Base-by-base conservation (phyloP, 1,140 invertebrate species). In the Eupristina koningsbergeri region DNA sequence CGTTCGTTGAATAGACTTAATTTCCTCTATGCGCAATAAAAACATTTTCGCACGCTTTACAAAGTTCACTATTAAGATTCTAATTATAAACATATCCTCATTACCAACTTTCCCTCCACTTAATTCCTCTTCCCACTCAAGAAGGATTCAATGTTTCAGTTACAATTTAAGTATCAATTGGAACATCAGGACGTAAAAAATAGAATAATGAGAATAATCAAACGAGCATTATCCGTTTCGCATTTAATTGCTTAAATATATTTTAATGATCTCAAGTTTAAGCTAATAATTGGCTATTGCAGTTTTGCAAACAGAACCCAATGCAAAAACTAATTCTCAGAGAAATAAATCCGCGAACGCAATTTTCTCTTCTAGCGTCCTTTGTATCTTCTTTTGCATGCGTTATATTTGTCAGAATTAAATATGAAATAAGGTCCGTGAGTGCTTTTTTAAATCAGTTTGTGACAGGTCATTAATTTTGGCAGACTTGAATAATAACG, bases 31-130 rank as follows among this genome's bases (percentile, higher is more conserved):
- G n/a, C 13, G 41, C 67, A 71, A 71, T 71, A 71, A 41, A 58
- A 74, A 74, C 47, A 61, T 76, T 76, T 82, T 82, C 73, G 31
- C 73, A 76, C 73, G 58, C 80, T 76, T 75, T 82, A 75, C 41
- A 47, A 53, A 50, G 29, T 41, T 67, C 41, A 45, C 15, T 64
- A 69, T 36, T 45, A 69, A 67, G 6, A 19, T 6, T 19, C 53
- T 81, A 81, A 74, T 75, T 82, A 82, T 75, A 61, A 82, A 41
- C 50, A 64, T 76, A 82, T 82, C 58, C 58, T 76, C 58, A 19
- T 76, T 82, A 75, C 45, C 63, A 75, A 76, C 80, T 82, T 76
- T 82, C 71, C 31, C 50, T 76, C 26, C 19, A 11, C 22, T 41
- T 67, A 26, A 26, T 41, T 71, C 19, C 41, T n/a, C 29, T 67